phyloP scores from a whole-genome alignment of 2,888 invertebrate species.

The Blastobasis adustella region DNA sequence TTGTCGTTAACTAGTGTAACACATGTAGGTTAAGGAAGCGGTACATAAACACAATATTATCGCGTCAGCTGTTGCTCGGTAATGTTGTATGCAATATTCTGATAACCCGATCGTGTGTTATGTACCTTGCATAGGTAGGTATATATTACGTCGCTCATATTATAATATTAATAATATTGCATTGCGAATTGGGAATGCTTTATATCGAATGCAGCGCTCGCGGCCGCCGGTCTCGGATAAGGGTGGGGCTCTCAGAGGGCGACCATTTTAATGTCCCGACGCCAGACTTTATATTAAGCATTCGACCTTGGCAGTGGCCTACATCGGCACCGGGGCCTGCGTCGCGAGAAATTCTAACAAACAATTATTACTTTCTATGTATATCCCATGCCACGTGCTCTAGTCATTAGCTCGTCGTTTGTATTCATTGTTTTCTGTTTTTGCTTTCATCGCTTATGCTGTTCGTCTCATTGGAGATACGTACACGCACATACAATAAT shows the following conservation, averaged over 20 bases:
- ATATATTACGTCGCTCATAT: no score
- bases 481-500: no score
- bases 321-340: slow-evolving; percentile 65
- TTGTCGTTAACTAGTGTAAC: no score
- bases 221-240: slow-evolving; percentile 59
- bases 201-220: slow-evolving; percentile 73
- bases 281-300: slow-evolving; percentile 76
- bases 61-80: slow-evolving; percentile 36
- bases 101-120: no score
- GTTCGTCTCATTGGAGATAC: no score
- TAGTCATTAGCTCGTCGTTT: not conserved
- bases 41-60: slow-evolving; percentile 25
- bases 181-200: slow-evolving; percentile 44
- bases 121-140: no score
- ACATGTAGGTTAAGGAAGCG: slow-evolving; percentile 27
- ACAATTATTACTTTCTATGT: no score
- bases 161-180: no score
- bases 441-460: slow-evolving; percentile 8
- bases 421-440: slow-evolving; percentile 15
- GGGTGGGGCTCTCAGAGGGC: slow-evolving; percentile 64
- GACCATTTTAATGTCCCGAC: slow-evolving; percentile 74
- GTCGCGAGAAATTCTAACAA: no score
- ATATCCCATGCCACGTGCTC: not conserved
- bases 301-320: slow-evolving; percentile 74
- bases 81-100: no score